phyloP scores from a whole-genome alignment of 2,797 vertebrate genomes.

The Clarias platycephalus region DNA sequence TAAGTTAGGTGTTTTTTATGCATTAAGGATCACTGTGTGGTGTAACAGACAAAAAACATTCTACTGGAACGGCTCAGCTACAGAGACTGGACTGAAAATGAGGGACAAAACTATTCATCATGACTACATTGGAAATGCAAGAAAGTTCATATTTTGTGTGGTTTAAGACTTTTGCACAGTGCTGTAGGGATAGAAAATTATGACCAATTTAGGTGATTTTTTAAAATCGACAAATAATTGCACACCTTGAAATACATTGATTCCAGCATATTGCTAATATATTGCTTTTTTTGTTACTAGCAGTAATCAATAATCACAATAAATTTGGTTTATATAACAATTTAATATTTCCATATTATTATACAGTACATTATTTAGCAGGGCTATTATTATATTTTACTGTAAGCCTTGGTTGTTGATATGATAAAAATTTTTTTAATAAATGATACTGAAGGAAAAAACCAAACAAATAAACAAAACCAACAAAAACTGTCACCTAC shows the following conservation, averaged over 20 bases:
- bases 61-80: too few relatives aligned
- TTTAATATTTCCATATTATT: neutral
- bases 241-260: neutral
- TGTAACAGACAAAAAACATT: too few relatives aligned
- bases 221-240: neutral
- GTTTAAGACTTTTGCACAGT: too few relatives aligned
- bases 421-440: neutral
- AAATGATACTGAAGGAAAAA: neutral
- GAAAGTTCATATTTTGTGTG: too few relatives aligned
- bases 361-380: neutral
- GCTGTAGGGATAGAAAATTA: neutral
- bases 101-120: too few relatives aligned
- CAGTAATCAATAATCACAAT: neutral
- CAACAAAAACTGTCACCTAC: neutral
- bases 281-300: neutral
- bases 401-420: neutral
- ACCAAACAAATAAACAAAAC: too few relatives aligned
- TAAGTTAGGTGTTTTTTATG: too few relatives aligned
- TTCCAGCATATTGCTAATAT: neutral
- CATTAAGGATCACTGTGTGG: too few relatives aligned
- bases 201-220: neutral
- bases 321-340: neutral
- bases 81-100: too few relatives aligned
- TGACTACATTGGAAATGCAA: too few relatives aligned
- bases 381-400: neutral